A percentile compares a stretch with the other conserved stretches of the same genome.
These are phyloP conservation scores for Philaenus spumarius DNA, from an alignment of 1,140 invertebrate species.

Conservation along the genomic window DNA sequence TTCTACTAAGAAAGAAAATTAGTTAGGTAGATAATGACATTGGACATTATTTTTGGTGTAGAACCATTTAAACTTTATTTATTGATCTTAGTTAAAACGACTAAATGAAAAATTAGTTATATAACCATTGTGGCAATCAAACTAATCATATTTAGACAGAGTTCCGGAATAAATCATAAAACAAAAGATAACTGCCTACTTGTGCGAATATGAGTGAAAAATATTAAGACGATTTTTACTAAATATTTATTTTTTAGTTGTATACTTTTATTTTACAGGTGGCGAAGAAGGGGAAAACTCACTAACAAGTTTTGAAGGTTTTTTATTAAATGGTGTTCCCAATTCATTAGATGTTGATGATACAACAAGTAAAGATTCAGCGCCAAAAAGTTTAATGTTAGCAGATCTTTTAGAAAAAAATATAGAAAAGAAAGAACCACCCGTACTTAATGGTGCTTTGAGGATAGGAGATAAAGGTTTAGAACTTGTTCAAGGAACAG, in stretches of 20 bases:
- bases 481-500: conserved; percentile 40
- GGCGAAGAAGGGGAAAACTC: conserved; percentile 52
- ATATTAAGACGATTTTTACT: too few species aligned
- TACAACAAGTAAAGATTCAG: conserved; percentile 26
- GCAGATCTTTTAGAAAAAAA: conserved; percentile 60
- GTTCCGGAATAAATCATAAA: too few species aligned
- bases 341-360: conserved; percentile 46
- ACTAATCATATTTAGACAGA: too few species aligned
- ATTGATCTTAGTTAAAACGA: too few species aligned
- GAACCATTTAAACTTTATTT: too few species aligned
- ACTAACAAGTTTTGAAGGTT: conserved; percentile 54
- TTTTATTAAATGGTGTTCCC: conserved; percentile 50
- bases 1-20: too few species aligned
- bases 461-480: conserved; percentile 52
- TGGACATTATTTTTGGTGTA: too few species aligned
- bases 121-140: too few species aligned
- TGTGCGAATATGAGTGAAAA: too few species aligned
- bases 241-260: neutral
- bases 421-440: conserved; percentile 50
- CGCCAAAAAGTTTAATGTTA: conserved; percentile 43
- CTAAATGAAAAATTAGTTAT: too few species aligned
- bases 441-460: conserved; percentile 51
- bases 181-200: too few species aligned
- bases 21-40: too few species aligned
- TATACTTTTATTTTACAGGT: conserved; percentile 7